These are phyloP conservation scores for Tridacna crocea DNA, from an alignment of 2,888 invertebrate species.

Conservation along the genomic window DNA sequence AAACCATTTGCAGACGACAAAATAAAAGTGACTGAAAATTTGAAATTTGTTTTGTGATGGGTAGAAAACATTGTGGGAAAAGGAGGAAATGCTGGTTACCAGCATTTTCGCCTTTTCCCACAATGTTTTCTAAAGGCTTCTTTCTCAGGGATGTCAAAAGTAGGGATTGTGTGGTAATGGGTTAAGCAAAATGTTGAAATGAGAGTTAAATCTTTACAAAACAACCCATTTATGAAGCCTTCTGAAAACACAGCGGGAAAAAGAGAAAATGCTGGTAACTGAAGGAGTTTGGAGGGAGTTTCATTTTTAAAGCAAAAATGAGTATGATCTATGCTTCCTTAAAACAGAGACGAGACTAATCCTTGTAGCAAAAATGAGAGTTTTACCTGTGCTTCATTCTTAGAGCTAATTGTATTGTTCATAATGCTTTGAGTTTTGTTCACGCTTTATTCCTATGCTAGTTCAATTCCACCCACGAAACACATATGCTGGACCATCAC, in stretches of 20 bases:
- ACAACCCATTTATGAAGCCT: not conserved
- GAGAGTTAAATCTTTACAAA: not conserved
- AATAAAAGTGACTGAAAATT: no score
- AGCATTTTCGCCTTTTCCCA: not conserved
- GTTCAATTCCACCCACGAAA: slow-evolving; percentile 11
- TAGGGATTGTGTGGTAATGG: not conserved
- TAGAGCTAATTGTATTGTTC: no score
- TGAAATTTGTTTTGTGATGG: no score
- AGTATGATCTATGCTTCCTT: no score
- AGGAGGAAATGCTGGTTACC: not conserved
- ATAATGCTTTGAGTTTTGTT: not conserved
- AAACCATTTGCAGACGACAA: no score
- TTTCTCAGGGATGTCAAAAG: not conserved
- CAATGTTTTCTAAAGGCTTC: not conserved
- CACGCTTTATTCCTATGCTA: not conserved
- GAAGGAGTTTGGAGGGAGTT: no score
- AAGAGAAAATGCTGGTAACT: not conserved
- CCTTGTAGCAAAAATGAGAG: not conserved
- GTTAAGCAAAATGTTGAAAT: not conserved
- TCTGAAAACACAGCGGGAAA: not conserved
- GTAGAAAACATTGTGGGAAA: not conserved
- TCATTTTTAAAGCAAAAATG: no score
- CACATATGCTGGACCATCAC: not conserved
- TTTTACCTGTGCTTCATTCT: not conserved
- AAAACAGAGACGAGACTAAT: not conserved